A percentile compares a stretch with the other conserved stretches of the same genome.
Evolutionary conservation across 2,888 invertebrate genomes (phyloP).

Genomic region (Drosophila meridionalis): DNA sequence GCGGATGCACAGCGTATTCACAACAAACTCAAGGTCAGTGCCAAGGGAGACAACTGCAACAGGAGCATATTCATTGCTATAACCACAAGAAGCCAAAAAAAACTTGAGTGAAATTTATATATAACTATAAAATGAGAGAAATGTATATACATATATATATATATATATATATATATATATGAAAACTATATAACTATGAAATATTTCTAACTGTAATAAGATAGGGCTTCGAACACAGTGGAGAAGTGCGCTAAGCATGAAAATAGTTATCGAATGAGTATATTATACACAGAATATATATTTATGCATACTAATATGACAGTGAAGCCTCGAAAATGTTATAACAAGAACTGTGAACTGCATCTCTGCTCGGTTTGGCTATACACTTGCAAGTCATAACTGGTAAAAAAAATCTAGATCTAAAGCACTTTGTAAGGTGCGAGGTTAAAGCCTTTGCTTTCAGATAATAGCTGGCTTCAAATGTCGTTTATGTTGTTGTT

Average conservation of each 20-base stretch:
- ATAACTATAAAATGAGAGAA: too few species aligned
- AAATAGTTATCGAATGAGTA: slow-evolving; percentile 13
- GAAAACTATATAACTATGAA: neutral
- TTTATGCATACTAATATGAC: neutral
- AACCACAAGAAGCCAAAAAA: neutral
- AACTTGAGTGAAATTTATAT: too few species aligned
- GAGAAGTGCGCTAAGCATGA: neutral
- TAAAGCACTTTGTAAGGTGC: too few species aligned
- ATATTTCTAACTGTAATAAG: neutral
- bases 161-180: too few species aligned
- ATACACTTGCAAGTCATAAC: neutral
- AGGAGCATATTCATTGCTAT: neutral
- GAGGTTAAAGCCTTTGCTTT: neutral
- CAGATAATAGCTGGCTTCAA: neutral
- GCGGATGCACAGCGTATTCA: neutral
- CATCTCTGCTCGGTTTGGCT: neutral
- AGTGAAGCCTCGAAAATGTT: neutral
- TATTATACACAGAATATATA: neutral
- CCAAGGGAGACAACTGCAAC: slow-evolving; percentile 3
- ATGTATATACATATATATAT: too few species aligned
- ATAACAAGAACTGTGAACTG: neutral
- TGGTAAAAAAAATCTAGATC: too few species aligned
- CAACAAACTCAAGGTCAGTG: neutral
- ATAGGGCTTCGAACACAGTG: slow-evolving; percentile 1
- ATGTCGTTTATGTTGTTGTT: neutral